phyloP scores from a whole-genome alignment of 1,140 invertebrate species.

The Leptopilina clavipes region DNA sequence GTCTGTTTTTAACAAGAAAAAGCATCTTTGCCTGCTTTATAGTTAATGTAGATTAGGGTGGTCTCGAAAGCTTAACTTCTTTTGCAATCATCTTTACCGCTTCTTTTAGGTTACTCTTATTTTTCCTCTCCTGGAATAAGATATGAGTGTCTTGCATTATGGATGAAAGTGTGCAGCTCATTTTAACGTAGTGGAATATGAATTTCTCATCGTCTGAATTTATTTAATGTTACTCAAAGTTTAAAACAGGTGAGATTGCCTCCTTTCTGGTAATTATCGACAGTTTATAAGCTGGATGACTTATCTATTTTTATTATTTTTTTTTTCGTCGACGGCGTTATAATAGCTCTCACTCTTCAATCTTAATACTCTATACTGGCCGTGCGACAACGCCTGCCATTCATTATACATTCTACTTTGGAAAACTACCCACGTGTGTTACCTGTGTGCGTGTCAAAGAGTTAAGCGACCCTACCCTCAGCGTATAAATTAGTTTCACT shows the following conservation, averaged over 20 bases:
- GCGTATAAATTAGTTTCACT: conserved; percentile 18
- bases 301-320: conserved; percentile 33
- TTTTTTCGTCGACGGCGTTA: conserved; percentile 15
- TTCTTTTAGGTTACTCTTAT: not conserved
- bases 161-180: conserved; percentile 27
- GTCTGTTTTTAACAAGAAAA: not conserved
- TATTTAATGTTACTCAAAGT: not conserved
- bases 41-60: conserved; percentile 34
- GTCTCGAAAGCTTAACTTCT: conserved; percentile 24
- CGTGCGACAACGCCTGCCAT: conserved; percentile 26
- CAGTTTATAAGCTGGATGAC: conserved; percentile 31
- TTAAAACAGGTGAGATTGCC: conserved; percentile 20
- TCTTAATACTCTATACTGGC: conserved; percentile 3
- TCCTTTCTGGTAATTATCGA: conserved; percentile 15
- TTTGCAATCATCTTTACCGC: conserved; percentile 25
- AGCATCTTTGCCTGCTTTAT: not conserved
- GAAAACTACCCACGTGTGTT: conserved; percentile 33
- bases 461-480: conserved; percentile 29
- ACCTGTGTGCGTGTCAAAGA: conserved; percentile 28
- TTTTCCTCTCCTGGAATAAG: conserved; percentile 14
- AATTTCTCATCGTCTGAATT: not conserved
- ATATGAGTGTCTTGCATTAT: conserved; percentile 24
- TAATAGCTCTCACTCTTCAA: conserved; percentile 6
- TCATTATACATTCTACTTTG: conserved; percentile 32
- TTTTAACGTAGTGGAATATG: conserved; percentile 28